A percentile compares a stretch with the other conserved stretches of the same genome.
Evolutionary conservation across 2,888 invertebrate genomes (phyloP).

Genomic region (Lapara coniferarum): DNA sequence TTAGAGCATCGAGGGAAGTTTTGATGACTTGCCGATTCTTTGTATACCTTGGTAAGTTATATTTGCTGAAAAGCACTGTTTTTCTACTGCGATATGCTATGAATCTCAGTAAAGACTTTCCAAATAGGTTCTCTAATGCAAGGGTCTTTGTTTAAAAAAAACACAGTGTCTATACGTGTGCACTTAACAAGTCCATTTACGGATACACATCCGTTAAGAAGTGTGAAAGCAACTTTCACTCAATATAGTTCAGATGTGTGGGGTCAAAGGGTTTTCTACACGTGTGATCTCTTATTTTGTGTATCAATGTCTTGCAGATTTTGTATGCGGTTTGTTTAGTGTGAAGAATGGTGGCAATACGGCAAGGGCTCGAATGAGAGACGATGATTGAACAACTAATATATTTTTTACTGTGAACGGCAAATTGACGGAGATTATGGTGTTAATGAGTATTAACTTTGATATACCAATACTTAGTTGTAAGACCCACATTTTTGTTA

Average conservation of each 20-base stretch:
- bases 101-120: no score
- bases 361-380: no score
- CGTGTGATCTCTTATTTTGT: background rate
- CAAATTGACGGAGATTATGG: background rate
- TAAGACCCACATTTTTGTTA: no score
- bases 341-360: background rate
- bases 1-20: no score
- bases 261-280: constrained; percentile 57
- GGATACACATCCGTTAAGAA: constrained; percentile 45
- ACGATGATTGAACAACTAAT: background rate
- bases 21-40: no score
- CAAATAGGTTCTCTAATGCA: background rate
- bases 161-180: background rate
- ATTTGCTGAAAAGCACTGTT: no score
- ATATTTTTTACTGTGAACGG: background rate
- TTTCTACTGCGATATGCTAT: no score
- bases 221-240: constrained; percentile 74
- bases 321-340: background rate
- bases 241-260: constrained; percentile 55
- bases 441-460: no score
- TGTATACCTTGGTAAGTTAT: no score
- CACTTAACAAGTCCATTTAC: constrained; percentile 18
- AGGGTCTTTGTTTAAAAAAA: background rate
- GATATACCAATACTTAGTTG: no score
- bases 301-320: background rate